A percentile compares a stretch with the other conserved stretches of the same genome.
phyloP scores from a whole-genome alignment of 2,113 vertebrate genomes.

The Sula dactylatra region DNA sequence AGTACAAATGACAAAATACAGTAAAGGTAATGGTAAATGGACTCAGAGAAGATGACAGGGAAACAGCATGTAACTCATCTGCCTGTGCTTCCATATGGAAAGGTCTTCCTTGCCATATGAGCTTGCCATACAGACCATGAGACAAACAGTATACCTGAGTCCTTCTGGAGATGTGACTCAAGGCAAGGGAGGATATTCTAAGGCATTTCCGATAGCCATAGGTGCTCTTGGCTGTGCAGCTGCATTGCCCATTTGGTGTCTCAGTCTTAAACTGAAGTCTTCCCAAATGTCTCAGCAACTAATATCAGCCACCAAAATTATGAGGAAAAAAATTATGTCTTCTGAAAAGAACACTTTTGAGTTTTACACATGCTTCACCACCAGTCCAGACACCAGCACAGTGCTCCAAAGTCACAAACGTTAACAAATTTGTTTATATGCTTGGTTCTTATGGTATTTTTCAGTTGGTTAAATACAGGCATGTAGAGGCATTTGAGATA shows the following conservation, averaged over 20 bases:
- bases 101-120: no score
- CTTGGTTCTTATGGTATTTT: not conserved
- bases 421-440: not conserved
- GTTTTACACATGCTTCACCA: not conserved
- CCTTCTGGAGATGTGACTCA: not conserved
- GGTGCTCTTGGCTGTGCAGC: not conserved
- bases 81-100: not conserved
- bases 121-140: not conserved
- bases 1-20: not conserved
- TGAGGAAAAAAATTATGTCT: rapidly evolving
- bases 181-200: not conserved
- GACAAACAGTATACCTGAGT: not conserved
- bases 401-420: not conserved
- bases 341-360: not conserved
- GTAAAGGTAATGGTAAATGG: not conserved
- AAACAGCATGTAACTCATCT: not conserved
- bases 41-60: not conserved
- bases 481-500: not conserved
- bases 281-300: not conserved
- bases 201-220: not conserved
- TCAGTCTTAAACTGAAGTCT: not conserved
- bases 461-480: not conserved
- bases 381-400: rapidly evolving
- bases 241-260: not conserved
- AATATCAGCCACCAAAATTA: not conserved